Evolutionary conservation across 2,113 vertebrate species (phyloP).

Genomic region (Cyrtonyx montezumae): DNA sequence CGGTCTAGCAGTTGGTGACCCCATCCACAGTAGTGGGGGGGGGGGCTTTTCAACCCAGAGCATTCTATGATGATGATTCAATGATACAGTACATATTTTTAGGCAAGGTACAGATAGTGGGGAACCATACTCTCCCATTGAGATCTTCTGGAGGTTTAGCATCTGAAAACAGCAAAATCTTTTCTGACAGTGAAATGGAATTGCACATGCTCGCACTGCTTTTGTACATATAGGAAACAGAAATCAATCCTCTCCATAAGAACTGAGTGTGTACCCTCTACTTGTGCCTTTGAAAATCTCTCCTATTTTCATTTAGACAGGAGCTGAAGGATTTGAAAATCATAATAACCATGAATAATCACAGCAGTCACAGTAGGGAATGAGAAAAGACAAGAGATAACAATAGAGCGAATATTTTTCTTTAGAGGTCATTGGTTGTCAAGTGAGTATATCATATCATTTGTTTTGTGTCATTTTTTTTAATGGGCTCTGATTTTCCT

Average conservation of each 20-base stretch:
- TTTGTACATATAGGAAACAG: neutral
- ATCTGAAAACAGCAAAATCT: neutral
- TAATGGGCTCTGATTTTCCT: neutral
- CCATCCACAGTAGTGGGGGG: too few species aligned
- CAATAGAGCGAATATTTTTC: neutral
- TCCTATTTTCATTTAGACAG: neutral
- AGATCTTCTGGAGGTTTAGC: neutral
- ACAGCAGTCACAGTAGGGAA: neutral
- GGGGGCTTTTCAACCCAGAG: too few species aligned
- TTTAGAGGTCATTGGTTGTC: neutral
- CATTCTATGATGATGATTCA: too few species aligned
- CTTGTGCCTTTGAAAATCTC: neutral
- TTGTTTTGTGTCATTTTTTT: neutral
- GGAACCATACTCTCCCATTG: neutral
- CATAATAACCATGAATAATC: slow-evolving; percentile 8
- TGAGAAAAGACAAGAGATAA: neutral
- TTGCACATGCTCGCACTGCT: neutral
- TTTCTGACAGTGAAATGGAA: neutral
- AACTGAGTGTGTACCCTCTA: neutral
- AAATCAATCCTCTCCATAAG: neutral
- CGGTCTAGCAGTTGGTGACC: too few species aligned
- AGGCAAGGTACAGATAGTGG: neutral
- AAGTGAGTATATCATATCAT: neutral
- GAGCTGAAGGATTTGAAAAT: neutral
- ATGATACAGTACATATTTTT: neutral